Base-by-base conservation (phyloP, 2,888 invertebrate genomes). In the Aromia moschata region DNA sequence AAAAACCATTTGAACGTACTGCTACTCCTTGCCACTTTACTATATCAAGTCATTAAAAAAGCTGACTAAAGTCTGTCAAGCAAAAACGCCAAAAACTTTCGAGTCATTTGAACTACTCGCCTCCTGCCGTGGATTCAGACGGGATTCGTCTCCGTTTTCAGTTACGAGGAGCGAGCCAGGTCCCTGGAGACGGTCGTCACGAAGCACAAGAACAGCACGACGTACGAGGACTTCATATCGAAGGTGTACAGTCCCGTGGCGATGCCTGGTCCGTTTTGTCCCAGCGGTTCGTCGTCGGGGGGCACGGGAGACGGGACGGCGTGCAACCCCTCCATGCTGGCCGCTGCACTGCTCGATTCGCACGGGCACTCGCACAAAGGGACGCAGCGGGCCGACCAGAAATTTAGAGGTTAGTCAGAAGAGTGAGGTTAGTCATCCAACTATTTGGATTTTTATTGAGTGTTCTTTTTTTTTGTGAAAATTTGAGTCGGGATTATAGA, bases 81-180 rank as follows among this genome's bases (percentile, higher is more conserved):
- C n/a, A n/a, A n/a, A n/a, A n/a, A n/a, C n/a, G n/a, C n/a, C n/a
- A n/a, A n/a, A n/a, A n/a, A n/a, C n/a, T n/a, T n/a, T n/a, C n/a
- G n/a, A n/a, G n/a, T n/a, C n/a, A n/a, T n/a, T n/a, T n/a, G n/a
- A n/a, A n/a, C n/a, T n/a, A n/a, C n/a, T n/a, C n/a, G n/a, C n/a
- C n/a, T n/a, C n/a, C n/a, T n/a, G n/a, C n/a, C n/a, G n/a, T n/a
- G n/a, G n/a, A n/a, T n/a, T n/a, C n/a, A n/a, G n/a, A n/a, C n/a
- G n/a, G n/a, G n/a, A n/a, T n/a, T n/a, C n/a, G n/a, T n/a, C n/a
- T n/a, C n/a, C n/a, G 63, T 67, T 76, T 77, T 53, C 80, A 96
- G 96, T 78, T 96, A 94, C 82, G 92, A 94, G 80, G 97, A 97
- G 83, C 87, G 97, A 68, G 89, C 92, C 69, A 87, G 93, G 68